Base-by-base conservation (phyloP, 2,797 vertebrate genomes). In the Spondyliosoma cantharus region DNA sequence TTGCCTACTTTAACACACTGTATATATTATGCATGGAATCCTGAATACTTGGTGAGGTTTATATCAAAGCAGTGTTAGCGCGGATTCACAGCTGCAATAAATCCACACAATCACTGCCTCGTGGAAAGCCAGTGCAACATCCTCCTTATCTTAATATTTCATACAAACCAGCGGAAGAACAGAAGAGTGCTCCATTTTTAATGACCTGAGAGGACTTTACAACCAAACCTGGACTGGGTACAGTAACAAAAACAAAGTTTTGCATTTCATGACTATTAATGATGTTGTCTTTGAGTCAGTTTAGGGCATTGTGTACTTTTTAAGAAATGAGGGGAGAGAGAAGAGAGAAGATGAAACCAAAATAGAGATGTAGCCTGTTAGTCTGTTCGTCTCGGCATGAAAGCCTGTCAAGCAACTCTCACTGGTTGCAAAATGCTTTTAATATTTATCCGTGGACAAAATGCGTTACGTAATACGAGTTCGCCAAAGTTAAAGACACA, bases 121-220 rank as follows among this genome's bases (percentile, higher is more conserved):
- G 42, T 20, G 25, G 58, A 73, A 68, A 62, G 69, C 80, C 71
- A 70, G 43, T 60, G 49, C 78, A 86, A 65, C 82, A 81, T 72
- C 50, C 63, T 15, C 76, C 68, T 15, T 76, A 62, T 76, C 76
- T 90, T 81, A 89, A 89, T 89, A 88, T 87, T 88, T 90, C 63
- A 89, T 90, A 75, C 19, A 60, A 70, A 82, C 76, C 60, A 81
- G 69, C 14, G 7, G 58, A 71, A 70, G 56, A 89, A 86, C 81
- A 87, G 85, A 83, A 46, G 58, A 78, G 66, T 20, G 54, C 52
- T 90, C 61, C 71, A 86, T 91, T 86, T 90, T 92, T 89, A 87
- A 88, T 89, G 82, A 80, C 69, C 69, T 58, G 4, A 72, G 77
- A 71, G 72, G 65, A 19, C 25, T 78, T 89, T 81, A 75, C 75